Conservation (phyloP, 2,797 vertebrate species). For the Scarus forsteni region DNA sequence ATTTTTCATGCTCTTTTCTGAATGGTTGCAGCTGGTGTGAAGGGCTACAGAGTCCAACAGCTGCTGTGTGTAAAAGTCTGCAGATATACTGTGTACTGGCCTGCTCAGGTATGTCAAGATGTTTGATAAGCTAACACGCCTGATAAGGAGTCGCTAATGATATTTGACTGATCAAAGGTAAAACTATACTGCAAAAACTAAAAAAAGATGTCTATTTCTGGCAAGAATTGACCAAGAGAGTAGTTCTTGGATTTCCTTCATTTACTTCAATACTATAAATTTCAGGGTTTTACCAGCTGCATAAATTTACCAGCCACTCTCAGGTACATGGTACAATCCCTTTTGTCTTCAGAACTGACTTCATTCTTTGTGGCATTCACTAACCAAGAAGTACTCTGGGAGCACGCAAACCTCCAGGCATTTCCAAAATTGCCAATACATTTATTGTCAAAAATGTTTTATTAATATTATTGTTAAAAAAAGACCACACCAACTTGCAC, state of each 20-base stretch:
- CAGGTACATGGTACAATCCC: too few relatives aligned
- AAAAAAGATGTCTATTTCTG: background rate
- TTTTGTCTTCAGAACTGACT: too few relatives aligned
- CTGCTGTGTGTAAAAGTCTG: conserved; percentile 18
- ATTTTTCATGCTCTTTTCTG: conserved; percentile 22
- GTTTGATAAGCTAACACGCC: conserved; percentile 8
- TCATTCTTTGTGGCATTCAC: too few relatives aligned
- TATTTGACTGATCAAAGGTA: conserved; percentile 8
- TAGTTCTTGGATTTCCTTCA: background rate
- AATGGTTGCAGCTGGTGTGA: conserved; percentile 34
- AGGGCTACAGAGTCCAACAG: conserved; percentile 21
- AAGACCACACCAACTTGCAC: too few relatives aligned
- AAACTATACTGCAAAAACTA: background rate
- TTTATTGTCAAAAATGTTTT: too few relatives aligned
- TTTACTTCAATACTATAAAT: too few relatives aligned
- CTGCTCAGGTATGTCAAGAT: conserved; percentile 9
- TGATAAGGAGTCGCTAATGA: conserved; percentile 11
- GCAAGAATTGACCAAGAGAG: background rate
- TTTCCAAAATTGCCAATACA: too few relatives aligned
- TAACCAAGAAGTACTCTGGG: too few relatives aligned
- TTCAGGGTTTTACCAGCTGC: too few relatives aligned
- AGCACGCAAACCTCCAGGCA: too few relatives aligned
- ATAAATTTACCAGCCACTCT: too few relatives aligned
- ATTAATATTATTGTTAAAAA: too few relatives aligned
- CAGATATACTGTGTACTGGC: background rate